These are phyloP conservation scores for Benitochromis conjunctus DNA, from an alignment of 2,113 vertebrate species.

Conservation along the genomic window DNA sequence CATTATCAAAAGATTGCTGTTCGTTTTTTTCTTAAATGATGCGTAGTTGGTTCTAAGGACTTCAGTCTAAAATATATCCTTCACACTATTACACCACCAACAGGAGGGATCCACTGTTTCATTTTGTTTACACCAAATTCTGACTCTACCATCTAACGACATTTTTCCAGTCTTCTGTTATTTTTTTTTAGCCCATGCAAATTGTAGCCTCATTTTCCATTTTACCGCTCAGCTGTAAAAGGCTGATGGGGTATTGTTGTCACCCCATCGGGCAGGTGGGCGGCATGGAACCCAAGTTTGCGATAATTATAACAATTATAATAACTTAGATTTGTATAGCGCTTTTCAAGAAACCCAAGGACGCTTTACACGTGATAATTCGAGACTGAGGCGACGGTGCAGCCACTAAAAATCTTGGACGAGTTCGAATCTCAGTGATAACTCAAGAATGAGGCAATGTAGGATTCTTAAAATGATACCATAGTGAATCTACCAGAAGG, in stretches of 20 bases:
- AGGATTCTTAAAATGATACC: background rate
- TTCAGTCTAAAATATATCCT: background rate
- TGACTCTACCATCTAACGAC: fast-evolving
- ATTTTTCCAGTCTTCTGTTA: background rate
- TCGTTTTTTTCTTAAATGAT: background rate
- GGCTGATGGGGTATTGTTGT: background rate
- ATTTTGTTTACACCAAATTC: background rate
- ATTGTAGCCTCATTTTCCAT: background rate
- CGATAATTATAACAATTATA: background rate
- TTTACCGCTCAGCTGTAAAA: background rate
- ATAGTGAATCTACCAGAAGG: background rate
- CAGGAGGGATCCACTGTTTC: background rate
- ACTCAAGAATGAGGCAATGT: background rate
- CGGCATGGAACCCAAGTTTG: background rate
- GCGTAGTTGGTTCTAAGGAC: background rate
- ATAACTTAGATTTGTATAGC: background rate
- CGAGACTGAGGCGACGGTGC: fast-evolving
- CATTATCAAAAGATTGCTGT: background rate
- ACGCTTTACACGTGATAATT: background rate
- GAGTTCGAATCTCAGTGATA: background rate
- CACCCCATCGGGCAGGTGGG: fast-evolving
- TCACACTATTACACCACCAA: background rate
- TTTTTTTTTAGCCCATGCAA: background rate
- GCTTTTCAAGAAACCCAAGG: background rate
- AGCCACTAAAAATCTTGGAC: background rate